Conservation (phyloP, 2,888 invertebrate genomes). For the Platycheirus rosarum region DNA sequence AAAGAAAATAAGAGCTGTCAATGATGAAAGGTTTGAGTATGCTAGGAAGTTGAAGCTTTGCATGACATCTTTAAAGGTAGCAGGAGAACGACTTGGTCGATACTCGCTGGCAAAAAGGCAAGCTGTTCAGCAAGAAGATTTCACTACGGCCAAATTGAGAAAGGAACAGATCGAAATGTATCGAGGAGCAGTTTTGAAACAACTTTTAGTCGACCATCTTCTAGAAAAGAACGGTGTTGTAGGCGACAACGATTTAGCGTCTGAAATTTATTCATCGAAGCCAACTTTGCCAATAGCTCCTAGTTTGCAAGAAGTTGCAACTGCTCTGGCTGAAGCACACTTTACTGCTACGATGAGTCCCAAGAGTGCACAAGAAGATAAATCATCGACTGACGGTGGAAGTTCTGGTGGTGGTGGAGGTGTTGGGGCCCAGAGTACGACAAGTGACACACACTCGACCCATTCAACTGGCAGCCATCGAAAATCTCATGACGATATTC, state of each 20-base stretch:
- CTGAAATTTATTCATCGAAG: conserved; percentile 81
- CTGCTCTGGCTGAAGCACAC: conserved; percentile 80
- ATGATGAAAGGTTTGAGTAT: conserved; percentile 95
- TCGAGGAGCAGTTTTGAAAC: conserved; percentile 88
- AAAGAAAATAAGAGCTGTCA: conserved; percentile 94
- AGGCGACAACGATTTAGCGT: conserved; percentile 80
- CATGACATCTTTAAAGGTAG: conserved; percentile 91
- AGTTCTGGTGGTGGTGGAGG: conserved; percentile 74
- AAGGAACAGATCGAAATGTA: conserved; percentile 95
- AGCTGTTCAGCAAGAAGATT: conserved; percentile 96
- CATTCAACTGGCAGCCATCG: conserved; percentile 75
- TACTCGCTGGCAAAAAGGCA: conserved; percentile 95
- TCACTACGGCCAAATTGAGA: conserved; percentile 93
- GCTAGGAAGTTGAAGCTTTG: conserved; percentile 95
- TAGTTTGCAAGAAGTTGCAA: conserved; percentile 82
- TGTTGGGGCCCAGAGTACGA: conserved; percentile 57
- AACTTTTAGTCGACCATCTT: conserved; percentile 89
- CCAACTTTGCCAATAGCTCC: conserved; percentile 81
- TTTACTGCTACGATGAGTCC: conserved; percentile 78
- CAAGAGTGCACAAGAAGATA: conserved; percentile 79
- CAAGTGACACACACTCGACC: conserved; percentile 75
- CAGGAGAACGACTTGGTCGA: conserved; percentile 94
- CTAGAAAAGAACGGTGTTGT: conserved; percentile 88
- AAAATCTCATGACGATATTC: conserved; percentile 81
- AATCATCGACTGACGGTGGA: conserved; percentile 78